These are phyloP conservation scores for Stegodyphus dumicola DNA, from an alignment of 1,140 invertebrate genomes.

Conservation along the genomic window DNA sequence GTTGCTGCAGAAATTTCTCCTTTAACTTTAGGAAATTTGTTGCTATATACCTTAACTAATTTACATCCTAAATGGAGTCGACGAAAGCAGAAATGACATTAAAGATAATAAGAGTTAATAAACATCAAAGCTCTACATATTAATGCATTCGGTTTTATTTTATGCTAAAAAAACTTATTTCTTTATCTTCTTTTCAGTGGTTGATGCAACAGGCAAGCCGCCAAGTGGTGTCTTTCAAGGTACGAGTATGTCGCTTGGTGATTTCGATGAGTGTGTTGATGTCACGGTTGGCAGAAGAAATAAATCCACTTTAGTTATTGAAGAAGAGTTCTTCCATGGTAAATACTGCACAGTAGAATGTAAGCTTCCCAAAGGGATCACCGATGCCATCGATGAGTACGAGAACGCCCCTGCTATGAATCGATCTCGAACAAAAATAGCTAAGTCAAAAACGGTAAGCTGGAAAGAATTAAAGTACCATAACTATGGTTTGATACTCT, in stretches of 20 bases:
- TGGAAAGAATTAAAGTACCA: too few relatives aligned
- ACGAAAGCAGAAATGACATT: too few relatives aligned
- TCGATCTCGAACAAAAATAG: slow-evolving; percentile 27
- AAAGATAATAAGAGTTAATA: too few relatives aligned
- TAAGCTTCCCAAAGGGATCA: slow-evolving; percentile 43
- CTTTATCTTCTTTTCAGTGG: slow-evolving; percentile 49
- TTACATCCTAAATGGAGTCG: too few relatives aligned
- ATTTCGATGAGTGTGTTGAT: slow-evolving; percentile 61
- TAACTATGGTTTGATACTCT: too few relatives aligned
- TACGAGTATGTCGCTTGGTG: slow-evolving; percentile 46
- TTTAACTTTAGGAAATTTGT: too few relatives aligned
- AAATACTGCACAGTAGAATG: slow-evolving; percentile 57
- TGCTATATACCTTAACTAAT: too few relatives aligned
- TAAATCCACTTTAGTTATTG: not conserved
- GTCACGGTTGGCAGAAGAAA: slow-evolving; percentile 17
- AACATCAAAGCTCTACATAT: too few relatives aligned
- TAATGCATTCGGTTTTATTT: too few relatives aligned
- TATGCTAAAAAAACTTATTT: not conserved
- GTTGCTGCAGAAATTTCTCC: too few relatives aligned
- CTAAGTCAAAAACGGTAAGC: slow-evolving; percentile 41
- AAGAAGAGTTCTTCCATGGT: slow-evolving; percentile 41
- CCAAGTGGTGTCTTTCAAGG: slow-evolving; percentile 61
- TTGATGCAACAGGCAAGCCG: slow-evolving; percentile 58
- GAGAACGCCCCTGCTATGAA: not conserved
- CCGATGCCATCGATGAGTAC: slow-evolving; percentile 38